Evolutionary conservation across 2,113 vertebrate species (phyloP).

Genomic region (Pteruthius melanotis): DNA sequence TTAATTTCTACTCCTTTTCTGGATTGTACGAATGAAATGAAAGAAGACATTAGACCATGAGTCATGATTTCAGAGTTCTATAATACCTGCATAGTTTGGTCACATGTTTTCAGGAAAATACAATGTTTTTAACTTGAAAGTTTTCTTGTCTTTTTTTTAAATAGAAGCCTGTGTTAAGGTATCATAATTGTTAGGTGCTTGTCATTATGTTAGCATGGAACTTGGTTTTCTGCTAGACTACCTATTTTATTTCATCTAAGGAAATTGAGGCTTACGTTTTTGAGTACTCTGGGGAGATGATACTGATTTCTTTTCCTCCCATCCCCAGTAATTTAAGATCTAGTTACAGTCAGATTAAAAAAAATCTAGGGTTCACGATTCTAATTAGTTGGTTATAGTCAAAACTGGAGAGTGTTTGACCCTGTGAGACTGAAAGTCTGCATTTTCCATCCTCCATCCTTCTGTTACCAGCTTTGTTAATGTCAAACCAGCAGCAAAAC

Average conservation of each 20-base stretch:
- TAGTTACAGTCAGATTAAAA: not conserved
- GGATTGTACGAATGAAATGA: not conserved
- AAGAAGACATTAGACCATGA: not conserved
- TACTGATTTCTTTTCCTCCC: not conserved
- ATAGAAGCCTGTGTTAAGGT: not conserved
- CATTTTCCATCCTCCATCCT: not conserved
- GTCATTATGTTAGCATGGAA: not conserved
- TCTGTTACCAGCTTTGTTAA: not conserved
- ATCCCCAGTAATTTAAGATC: not conserved
- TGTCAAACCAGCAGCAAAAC: not conserved
- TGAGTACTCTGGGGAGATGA: not conserved
- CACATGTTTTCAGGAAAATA: not conserved
- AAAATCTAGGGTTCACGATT: not conserved
- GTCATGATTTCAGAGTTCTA: not conserved
- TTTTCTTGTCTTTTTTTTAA: not conserved
- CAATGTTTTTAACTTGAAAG: not conserved
- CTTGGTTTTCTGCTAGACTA: not conserved
- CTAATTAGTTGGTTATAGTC: not conserved
- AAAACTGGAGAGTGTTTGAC: not conserved
- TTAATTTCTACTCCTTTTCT: not conserved
- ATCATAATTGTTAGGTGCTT: not conserved
- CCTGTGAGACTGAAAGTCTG: not conserved
- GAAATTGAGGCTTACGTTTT: not conserved
- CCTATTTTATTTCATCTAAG: not conserved
- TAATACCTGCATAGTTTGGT: not conserved